These are phyloP conservation scores for Stichopus horrens DNA, from an alignment of 53 echinoderm and acorn worm genomes.

Conservation along the genomic window DNA sequence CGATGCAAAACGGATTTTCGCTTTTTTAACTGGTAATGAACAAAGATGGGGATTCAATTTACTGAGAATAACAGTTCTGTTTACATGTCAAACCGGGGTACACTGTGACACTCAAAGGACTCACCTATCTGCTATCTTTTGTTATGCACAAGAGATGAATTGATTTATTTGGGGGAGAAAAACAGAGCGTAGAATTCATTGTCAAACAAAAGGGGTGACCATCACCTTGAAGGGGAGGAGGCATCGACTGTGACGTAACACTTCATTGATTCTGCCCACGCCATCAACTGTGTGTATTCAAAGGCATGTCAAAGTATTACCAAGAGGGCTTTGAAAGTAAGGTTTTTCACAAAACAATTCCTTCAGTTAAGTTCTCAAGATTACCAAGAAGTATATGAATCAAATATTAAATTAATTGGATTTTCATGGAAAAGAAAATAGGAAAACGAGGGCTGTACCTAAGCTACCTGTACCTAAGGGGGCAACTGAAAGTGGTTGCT, in stretches of 20 bases:
- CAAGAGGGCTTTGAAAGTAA: background rate
- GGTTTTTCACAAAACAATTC: background rate
- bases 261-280: background rate
- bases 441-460: too few species aligned
- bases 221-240: background rate
- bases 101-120: background rate
- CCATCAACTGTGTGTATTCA: background rate
- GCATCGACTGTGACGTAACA: background rate
- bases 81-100: background rate
- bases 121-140: background rate
- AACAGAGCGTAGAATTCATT: background rate
- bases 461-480: too few species aligned
- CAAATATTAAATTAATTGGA: background rate
- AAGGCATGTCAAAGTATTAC: background rate
- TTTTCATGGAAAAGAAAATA: background rate
- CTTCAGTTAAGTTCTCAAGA: background rate
- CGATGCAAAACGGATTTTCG: too few species aligned
- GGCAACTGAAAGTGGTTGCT: too few species aligned
- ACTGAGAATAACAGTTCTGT: background rate
- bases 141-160: background rate
- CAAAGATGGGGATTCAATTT: background rate
- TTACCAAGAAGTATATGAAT: background rate
- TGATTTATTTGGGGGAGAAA: background rate
- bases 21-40: background rate
- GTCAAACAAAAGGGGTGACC: background rate